phyloP scores from a whole-genome alignment of 2,797 vertebrate genomes.

The Steatocranus sp. region DNA sequence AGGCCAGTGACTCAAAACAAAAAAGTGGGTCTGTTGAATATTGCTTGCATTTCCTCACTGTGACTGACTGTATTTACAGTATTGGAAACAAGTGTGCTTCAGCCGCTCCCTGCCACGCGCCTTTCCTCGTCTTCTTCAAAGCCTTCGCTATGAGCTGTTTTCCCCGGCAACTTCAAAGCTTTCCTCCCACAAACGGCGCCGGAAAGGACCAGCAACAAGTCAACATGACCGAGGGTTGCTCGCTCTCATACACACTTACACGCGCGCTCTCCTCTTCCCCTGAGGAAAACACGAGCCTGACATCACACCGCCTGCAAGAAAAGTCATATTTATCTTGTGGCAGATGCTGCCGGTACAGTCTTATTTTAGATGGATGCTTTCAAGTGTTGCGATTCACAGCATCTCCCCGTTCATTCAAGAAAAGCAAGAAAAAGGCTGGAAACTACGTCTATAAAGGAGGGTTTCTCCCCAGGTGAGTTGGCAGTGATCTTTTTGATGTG shows the following conservation, averaged over 20 bases:
- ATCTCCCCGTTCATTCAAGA: constrained; percentile 33
- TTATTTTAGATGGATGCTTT: constrained; percentile 44
- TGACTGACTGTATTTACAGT: constrained; percentile 53
- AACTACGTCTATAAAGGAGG: constrained; percentile 13
- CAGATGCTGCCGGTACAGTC: not conserved
- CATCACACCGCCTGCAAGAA: constrained; percentile 15
- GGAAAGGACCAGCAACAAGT: constrained; percentile 52
- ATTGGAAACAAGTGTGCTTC: not conserved
- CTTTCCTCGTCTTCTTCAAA: constrained; percentile 57
- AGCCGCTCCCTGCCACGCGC: constrained; percentile 32
- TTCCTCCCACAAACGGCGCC: constrained; percentile 45
- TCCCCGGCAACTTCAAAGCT: constrained; percentile 63
- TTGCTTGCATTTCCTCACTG: not conserved
- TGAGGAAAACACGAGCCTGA: constrained; percentile 24
- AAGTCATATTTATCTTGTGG: constrained; percentile 26
- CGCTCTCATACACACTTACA: not conserved
- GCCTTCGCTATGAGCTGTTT: constrained; percentile 52
- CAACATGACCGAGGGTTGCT: constrained; percentile 56
- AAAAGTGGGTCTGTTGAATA: not conserved
- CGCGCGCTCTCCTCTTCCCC: not conserved
- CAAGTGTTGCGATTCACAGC: constrained; percentile 27
- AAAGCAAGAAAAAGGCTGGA: not conserved
- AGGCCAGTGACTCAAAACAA: not conserved
- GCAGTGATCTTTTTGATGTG: constrained; percentile 42
- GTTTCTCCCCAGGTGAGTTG: constrained; percentile 35